Base-by-base conservation (phyloP, 1,140 invertebrate species). In the Micrasema minimum region DNA sequence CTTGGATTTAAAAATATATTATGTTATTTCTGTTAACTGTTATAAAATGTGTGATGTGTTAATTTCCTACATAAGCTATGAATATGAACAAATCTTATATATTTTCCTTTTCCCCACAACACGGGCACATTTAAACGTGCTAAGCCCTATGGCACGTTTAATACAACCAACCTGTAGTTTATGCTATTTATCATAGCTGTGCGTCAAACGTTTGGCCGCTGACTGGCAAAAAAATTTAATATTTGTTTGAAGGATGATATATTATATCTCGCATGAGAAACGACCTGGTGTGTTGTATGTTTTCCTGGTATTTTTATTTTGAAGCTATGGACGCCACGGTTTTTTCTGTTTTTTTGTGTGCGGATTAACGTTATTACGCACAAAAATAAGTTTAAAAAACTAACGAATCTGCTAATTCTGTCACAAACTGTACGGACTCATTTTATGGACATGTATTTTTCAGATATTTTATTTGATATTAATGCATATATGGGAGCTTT, bases 171-270 rank as follows among this genome's bases (percentile, higher is more conserved):
- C 55, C 37, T 11, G 38, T 59, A 53, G 51, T 59, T 59, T 38
- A 1, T 9, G 31, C 37, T 59, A 59, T 59, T 59, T 41, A 59
- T 59, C 55, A 59, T 23, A 59, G 14, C 22, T n/a, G 48, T 22
- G 22, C 48, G 55, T 59, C 55, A 59, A 59, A 59, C 18, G 20
- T 59, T 38, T 59, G 18, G 55, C 14, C 55, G 55, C 55, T 59
- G 55, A 59, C 55, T 59, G 55, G 55, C 37, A 14, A 59, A 59
- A 53, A 59, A 59, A 59, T 31, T 59, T 59, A 16, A 59, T 59
- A 59, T 59, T 59, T 59, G 55, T 59, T 59, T 11, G n/a, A 38
- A 38, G 14, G 9, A 59, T 59, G 55, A 59, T 59, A 37, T 59
- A 59, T 59, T 14, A 59, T 59, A 37, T 59, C 20, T 59, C 31